phyloP scores from a whole-genome alignment of 1,140 invertebrate species.

The Prorops nasuta region DNA sequence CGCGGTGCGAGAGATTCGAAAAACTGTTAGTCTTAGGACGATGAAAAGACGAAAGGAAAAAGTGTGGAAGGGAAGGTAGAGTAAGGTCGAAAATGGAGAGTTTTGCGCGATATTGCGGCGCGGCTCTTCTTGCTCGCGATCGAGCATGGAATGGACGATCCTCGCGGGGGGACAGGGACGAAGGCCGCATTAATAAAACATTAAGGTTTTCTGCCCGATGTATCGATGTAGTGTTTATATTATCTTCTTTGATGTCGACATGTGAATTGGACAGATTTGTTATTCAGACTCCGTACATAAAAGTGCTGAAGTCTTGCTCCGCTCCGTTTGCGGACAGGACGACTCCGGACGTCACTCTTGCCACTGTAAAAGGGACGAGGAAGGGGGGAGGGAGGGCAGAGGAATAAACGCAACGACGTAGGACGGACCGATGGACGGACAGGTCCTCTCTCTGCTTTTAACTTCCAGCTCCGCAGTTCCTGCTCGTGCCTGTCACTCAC shows the following conservation, averaged over 20 bases:
- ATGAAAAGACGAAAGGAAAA: too few relatives aligned
- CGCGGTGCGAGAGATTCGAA: too few relatives aligned
- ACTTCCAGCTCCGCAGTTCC: slow-evolving; percentile 21
- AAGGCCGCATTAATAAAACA: slow-evolving; percentile 57
- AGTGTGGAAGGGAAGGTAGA: too few relatives aligned
- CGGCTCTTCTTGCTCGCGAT: slow-evolving; percentile 21
- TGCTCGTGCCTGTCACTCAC: slow-evolving; percentile 35
- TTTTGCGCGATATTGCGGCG: too few relatives aligned
- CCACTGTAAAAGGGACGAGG: slow-evolving; percentile 9
- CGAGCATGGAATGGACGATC: slow-evolving; percentile 20
- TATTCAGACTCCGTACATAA: slow-evolving; percentile 58
- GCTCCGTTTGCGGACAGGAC: slow-evolving; percentile 50
- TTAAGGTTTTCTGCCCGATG: slow-evolving; percentile 57
- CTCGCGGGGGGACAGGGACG: slow-evolving; percentile 22
- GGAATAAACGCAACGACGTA: slow-evolving; percentile 36
- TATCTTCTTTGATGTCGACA: slow-evolving; percentile 60
- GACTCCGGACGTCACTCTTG: slow-evolving; percentile 9
- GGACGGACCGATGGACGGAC: slow-evolving; percentile 34
- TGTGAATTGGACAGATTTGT: slow-evolving; percentile 60
- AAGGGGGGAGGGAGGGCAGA: slow-evolving; percentile 9
- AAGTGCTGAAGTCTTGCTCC: slow-evolving; percentile 58
- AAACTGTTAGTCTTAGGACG: too few relatives aligned
- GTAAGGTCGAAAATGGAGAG: too few relatives aligned
- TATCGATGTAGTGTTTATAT: slow-evolving; percentile 60
- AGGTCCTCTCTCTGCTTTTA: slow-evolving; percentile 15